Base-by-base conservation (phyloP, 2,113 vertebrate genomes). In the Dolichallabes microphthalmus region DNA sequence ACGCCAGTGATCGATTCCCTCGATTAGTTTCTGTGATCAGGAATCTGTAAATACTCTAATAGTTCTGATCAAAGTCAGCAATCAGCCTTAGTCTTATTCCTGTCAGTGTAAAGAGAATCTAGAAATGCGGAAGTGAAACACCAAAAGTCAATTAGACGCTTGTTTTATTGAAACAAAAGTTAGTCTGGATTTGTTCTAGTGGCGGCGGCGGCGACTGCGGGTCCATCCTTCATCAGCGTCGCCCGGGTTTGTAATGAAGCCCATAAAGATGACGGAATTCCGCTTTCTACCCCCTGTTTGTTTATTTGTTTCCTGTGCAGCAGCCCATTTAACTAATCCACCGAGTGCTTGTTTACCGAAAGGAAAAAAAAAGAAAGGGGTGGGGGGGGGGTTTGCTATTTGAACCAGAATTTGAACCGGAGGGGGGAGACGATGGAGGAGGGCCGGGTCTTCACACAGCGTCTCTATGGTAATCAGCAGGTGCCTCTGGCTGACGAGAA, bases 391-490 rank as follows among this genome's bases (percentile, higher is more conserved):
- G 45, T 8, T 35, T 35, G 32, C 45, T 45, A 25, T 91, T 90
- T 92, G 89, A 89, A 91, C 90, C 91, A 90, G 90, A 92, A 89
- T 92, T 91, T 92, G 90, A 91, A 91, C 90, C 87, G 82, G 85
- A 89, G 84, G 82, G 84, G 85, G 85, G 83, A 32, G 79, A 66
- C 39, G 79, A 52, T 45, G 80, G 78, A 84, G 90, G 87, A 85
- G 92, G 90, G 52, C 82, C 91, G 91, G 90, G 90, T 92, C 93
- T 95, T 94, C 94, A 93, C 95, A 94, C 93, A 94, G 94, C 93
- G 94, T 94, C 93, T 93, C 94, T 96, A 97, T 95, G 95, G 94
- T 97, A 97, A 97, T 97, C 95, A 96, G 96, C 96, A 97, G 96
- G 96, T 97, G 96, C 95, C 94, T 94, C 93, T 94, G 92, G 93